A percentile compares a stretch with the other conserved stretches of the same genome.
Evolutionary conservation across 2,797 vertebrate species (phyloP).

Genomic region (Darevskia nairensis): DNA sequence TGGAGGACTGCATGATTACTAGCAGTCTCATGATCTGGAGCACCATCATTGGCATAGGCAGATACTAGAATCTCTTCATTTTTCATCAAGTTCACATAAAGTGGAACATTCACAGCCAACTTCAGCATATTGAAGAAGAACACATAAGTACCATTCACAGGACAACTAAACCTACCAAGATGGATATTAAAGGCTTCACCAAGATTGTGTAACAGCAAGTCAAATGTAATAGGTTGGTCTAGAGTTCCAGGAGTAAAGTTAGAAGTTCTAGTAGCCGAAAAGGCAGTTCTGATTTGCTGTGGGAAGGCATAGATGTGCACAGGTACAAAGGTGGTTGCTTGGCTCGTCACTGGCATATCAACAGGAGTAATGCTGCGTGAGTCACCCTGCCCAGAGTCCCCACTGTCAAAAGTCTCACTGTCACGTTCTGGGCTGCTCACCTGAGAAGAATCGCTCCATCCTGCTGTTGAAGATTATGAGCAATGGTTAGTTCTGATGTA

Average conservation of each 20-base stretch:
- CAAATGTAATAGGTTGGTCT: slow-evolving; percentile 96
- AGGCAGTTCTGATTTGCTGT: slow-evolving; percentile 93
- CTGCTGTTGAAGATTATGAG: slow-evolving; percentile 74
- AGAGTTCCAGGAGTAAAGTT: slow-evolving; percentile 96
- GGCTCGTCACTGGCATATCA: slow-evolving; percentile 85
- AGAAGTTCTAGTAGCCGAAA: slow-evolving; percentile 93
- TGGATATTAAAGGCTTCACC: slow-evolving; percentile 93
- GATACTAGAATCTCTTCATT: slow-evolving; percentile 97
- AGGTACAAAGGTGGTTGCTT: slow-evolving; percentile 86
- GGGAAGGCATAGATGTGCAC: slow-evolving; percentile 90
- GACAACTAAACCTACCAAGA: slow-evolving; percentile 93
- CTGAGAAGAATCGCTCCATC: slow-evolving; percentile 95
- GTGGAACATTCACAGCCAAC: slow-evolving; percentile 92
- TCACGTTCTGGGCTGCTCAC: slow-evolving; percentile 93
- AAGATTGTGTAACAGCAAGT: slow-evolving; percentile 92
- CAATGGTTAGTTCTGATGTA: slow-evolving; percentile 13
- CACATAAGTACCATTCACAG: slow-evolving; percentile 91
- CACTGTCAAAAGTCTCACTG: slow-evolving; percentile 83
- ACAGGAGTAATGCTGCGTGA: slow-evolving; percentile 86
- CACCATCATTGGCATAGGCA: slow-evolving; percentile 96
- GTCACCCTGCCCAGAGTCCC: slow-evolving; percentile 91
- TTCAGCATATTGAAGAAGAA: slow-evolving; percentile 99
- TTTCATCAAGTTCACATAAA: slow-evolving; percentile 98
- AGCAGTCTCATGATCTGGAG: slow-evolving; percentile 96
- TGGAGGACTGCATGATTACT: slow-evolving; percentile 95